These are phyloP conservation scores for Anaspis maculata DNA, from an alignment of 2,888 invertebrate species.

Conservation along the genomic window DNA sequence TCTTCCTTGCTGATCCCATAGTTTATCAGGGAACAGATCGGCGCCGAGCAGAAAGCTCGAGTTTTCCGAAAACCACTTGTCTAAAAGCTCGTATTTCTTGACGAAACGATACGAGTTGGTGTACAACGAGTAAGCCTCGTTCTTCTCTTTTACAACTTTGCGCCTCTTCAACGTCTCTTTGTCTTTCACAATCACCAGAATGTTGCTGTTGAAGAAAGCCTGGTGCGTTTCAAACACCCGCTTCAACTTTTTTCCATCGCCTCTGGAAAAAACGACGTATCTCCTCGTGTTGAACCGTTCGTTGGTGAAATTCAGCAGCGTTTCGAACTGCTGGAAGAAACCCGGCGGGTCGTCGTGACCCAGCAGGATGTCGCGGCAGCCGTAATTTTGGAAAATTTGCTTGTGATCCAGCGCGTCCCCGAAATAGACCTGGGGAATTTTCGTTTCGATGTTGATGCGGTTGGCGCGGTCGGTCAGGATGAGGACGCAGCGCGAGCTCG, in stretches of 20 bases:
- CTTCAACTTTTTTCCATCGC: conserved; percentile 16
- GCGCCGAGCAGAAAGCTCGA: background rate
- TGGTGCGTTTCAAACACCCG: conserved; percentile 4
- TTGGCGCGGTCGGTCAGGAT: conserved; percentile 18
- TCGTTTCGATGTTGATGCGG: conserved; percentile 4
- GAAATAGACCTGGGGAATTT: conserved; percentile 13
- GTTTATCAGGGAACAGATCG: conserved; percentile 25
- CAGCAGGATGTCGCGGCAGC: conserved; percentile 25
- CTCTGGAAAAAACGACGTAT: conserved; percentile 8
- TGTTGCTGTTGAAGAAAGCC: background rate
- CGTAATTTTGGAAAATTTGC: conserved; percentile 21
- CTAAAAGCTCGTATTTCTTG: background rate
- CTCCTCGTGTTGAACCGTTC: conserved; percentile 21
- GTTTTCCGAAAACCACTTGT: background rate
- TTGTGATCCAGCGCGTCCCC: conserved; percentile 9
- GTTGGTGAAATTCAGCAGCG: conserved; percentile 14
- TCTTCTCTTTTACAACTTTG: conserved; percentile 45
- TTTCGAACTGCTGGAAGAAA: conserved; percentile 20
- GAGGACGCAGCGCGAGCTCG: conserved; percentile 22
- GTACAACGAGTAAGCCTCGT: no score
- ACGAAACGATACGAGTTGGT: no score
- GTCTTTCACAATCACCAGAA: conserved; percentile 6
- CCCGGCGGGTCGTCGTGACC: conserved; percentile 14
- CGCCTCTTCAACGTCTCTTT: conserved; percentile 20
- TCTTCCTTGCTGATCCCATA: conserved; percentile 23